Evolutionary conservation across 2,113 vertebrate species (phyloP), one percentile per base, ranked within the genome.

Genomic region (Ptilorrhoa leucosticta): DNA sequence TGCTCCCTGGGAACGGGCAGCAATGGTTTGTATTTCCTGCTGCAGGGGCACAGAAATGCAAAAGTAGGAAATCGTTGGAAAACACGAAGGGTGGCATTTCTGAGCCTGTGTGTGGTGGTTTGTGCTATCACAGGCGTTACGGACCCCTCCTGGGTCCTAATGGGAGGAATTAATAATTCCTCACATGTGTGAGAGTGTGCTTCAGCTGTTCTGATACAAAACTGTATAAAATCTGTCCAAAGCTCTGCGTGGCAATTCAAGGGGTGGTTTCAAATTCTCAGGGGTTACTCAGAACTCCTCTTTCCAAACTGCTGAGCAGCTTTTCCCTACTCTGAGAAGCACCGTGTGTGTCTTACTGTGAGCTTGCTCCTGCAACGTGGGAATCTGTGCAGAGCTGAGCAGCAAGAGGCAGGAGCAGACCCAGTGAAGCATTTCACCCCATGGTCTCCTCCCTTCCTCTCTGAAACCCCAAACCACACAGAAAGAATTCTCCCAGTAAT

Each of bases 341-440:
- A 6, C 0, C 0, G 5, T 10, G 20, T 5, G 28, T 26, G 28
- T 68, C 66, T 68, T n/a, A 27, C 31, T 3, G 6, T 1, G 37
- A 39, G 17, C 19, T 58, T 17, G 35, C 69, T 71, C 42, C 81
- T 39, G 30, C 47, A 37, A 11, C 0, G 4, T 22, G 51, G 42
- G 89, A 84, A 53, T 14, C 37, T 6, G 50, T 8, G 57, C 66
- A 26, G 61, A 60, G 68, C 58, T 14, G 48, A 39, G 76, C 71
- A 61, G 54, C 64, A 17, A 8, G 0, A 1, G 26, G 35, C 44
- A 35, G 12, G 5, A 17, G 12, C 18, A 87, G 20, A 58, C 10
- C 4, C 44, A n/a, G 3, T 0, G 8, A 65, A 53, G 37, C 33
- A 22, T 44, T 76, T 69, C 50, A 54, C 44, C 26, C 47, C 27